Evolutionary conservation across 2,888 invertebrate genomes (phyloP), one percentile per base, ranked within the genome.

Genomic region (Clostera curtula): DNA sequence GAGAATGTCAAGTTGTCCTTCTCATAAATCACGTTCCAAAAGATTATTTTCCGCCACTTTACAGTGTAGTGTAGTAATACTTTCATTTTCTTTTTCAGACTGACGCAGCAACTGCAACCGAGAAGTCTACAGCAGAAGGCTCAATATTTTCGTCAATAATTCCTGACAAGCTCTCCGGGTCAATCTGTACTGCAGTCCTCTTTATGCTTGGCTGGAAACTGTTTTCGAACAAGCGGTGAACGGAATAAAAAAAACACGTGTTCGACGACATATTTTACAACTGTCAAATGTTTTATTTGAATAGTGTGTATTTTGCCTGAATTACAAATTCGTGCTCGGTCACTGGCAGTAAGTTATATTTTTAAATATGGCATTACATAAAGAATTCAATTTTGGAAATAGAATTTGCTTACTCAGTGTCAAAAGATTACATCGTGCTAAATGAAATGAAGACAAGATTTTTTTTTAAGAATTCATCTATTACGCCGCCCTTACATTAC

Each of bases 201-300:
- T 84, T 88, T 55, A 76, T 88, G 62, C 75, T 89, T 3, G 88
- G 89, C 6, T 89, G 88, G 88, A 87, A 86, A 48, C 63, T 88
- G 21, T 79, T 88, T 39, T 66, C 76, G 3, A 86, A 42, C 24
- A 49, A 85, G 38, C 86, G 86, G 69, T 88, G 86, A 87, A 82
- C 38, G 19, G 2, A 12, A 33, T 35, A 21, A 36, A 25, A 7
- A 24, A 9, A 12, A 12, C 19, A 19, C 31, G 22, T 19, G 22
- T 1, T 14, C 27, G 30, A 4, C 29, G 27, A 33, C 26, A 34
- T 24, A 15, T 13, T 6, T 7, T 23, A 23, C 26, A 26, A 24
- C n/a, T n/a, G n/a, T n/a, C n/a, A 12, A 35, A 37, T 44, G 33
- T 41, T 22, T 41, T 38, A 30, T 42, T 38, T 14, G 19, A 27